Percentiles rank a stretch among this genome's conserved stretches.
Evolutionary conservation across 2,888 invertebrate genomes (phyloP).

Genomic region (Lampropteryx suffumata): DNA sequence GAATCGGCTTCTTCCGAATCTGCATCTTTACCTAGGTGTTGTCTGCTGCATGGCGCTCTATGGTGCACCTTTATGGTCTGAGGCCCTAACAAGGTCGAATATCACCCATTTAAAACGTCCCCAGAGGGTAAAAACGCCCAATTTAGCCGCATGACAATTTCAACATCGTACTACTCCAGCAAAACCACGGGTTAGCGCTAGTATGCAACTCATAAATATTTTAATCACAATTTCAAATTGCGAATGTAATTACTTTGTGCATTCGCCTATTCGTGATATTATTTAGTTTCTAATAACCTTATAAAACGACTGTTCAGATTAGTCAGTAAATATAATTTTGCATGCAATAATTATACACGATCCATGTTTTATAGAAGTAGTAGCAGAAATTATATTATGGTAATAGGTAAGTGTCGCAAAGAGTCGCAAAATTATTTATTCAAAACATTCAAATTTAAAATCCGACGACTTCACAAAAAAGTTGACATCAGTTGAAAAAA

Average conservation of each 20-base stretch:
- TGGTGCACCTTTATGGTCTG: no score
- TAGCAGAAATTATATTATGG: no score
- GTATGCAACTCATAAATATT: conserved; percentile 12
- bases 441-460: conserved; percentile 59
- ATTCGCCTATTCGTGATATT: conserved; percentile 11
- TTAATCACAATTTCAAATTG: conserved; percentile 11
- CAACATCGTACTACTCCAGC: no score
- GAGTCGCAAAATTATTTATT: conserved; percentile 37
- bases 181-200: background rate
- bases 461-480: conserved; percentile 48
- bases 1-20: no score
- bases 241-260: conserved; percentile 8
- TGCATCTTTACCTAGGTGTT: no score
- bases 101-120: no score
- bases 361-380: no score
- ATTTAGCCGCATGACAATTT: no score
- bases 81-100: no score
- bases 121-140: no score
- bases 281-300: conserved; percentile 8
- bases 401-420: no score
- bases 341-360: background rate
- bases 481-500: conserved; percentile 54
- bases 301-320: background rate
- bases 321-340: background rate
- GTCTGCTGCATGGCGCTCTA: no score